Conservation (phyloP, 2,888 invertebrate species). For the Ashinkailepas kermadecensis region DNA sequence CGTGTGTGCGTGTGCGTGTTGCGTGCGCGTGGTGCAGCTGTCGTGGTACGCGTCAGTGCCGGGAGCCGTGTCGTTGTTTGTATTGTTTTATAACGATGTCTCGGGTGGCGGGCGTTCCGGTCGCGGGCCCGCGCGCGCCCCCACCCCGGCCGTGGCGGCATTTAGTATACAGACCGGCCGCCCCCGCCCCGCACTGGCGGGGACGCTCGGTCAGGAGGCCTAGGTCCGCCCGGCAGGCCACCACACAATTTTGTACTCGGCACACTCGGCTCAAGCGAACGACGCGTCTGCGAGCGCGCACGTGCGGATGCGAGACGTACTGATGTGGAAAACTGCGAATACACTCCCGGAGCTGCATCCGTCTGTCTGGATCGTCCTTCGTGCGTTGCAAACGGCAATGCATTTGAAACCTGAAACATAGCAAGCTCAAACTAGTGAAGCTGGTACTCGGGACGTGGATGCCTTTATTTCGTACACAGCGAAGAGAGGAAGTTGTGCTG, state of each 20-base stretch:
- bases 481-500: too few species aligned
- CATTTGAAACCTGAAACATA: too few species aligned
- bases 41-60: not conserved
- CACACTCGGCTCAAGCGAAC: not conserved
- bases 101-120: not conserved
- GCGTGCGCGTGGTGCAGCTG: not conserved
- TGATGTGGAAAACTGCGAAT: not conserved
- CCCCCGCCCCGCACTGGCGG: conserved; percentile 10
- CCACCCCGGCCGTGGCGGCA: conserved; percentile 5
- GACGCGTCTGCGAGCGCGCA: not conserved
- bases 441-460: too few species aligned
- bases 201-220: conserved; percentile 12
- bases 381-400: too few species aligned
- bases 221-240: conserved; percentile 19
- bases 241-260: not conserved
- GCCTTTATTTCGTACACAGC: too few species aligned
- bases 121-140: not conserved
- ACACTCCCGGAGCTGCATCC: not conserved
- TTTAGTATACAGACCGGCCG: conserved; percentile 19
- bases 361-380: not conserved
- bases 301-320: not conserved
- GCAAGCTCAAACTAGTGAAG: too few species aligned
- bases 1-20: too few species aligned
- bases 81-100: not conserved
- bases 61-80: not conserved